Percentiles rank a stretch among this genome's conserved stretches.
Evolutionary conservation across 1,140 invertebrate genomes (phyloP).

Genomic region (Phortica variegata): DNA sequence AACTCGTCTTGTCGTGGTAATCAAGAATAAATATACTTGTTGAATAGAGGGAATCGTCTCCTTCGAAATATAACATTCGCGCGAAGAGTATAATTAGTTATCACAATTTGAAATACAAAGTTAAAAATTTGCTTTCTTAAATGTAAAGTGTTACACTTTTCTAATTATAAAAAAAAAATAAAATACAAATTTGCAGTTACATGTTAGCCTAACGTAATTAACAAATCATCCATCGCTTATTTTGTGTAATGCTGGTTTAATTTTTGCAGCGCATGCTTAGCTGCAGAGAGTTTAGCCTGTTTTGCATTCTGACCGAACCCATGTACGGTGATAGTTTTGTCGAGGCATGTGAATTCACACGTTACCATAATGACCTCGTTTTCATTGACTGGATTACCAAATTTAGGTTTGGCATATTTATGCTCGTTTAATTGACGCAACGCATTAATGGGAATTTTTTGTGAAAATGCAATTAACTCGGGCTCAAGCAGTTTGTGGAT

Average conservation of each 20-base stretch:
- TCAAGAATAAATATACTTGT: too few relatives aligned
- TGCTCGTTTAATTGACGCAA: slow-evolving; percentile 81
- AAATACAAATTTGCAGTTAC: too few relatives aligned
- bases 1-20: too few relatives aligned
- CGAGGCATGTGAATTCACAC: slow-evolving; percentile 63
- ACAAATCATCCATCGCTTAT: too few relatives aligned
- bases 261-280: slow-evolving; percentile 69
- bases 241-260: background rate
- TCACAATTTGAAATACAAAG: too few relatives aligned
- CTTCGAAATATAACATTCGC: too few relatives aligned
- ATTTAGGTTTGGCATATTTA: slow-evolving; percentile 62
- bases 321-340: slow-evolving; percentile 61
- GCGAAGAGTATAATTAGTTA: too few relatives aligned
- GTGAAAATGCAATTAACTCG: slow-evolving; percentile 76
- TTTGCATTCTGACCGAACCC: slow-evolving; percentile 70
- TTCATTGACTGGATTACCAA: slow-evolving; percentile 53
- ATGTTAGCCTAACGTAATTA: too few relatives aligned
- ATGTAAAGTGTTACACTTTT: too few relatives aligned
- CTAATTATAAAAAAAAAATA: too few relatives aligned
- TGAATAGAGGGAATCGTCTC: too few relatives aligned
- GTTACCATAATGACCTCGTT: slow-evolving; percentile 62
- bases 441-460: slow-evolving; percentile 85
- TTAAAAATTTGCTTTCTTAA: too few relatives aligned
- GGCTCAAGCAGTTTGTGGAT: slow-evolving; percentile 73
- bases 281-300: slow-evolving; percentile 71